Conservation (phyloP, 2,113 vertebrate species). For the Naja naja region DNA sequence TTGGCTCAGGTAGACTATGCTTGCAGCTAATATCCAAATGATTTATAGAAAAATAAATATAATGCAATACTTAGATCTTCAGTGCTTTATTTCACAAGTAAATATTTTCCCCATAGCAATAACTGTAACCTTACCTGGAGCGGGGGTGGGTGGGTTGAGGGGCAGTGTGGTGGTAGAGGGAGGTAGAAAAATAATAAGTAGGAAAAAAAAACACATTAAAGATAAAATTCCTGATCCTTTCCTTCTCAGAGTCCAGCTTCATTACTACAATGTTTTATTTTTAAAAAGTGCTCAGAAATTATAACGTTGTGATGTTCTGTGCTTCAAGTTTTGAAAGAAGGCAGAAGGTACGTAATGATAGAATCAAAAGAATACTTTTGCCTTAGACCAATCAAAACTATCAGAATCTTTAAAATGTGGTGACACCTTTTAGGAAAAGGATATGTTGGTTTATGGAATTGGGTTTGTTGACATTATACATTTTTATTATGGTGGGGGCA, state of each 20-base stretch:
- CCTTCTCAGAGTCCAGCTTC: background rate
- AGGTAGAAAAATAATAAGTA: background rate
- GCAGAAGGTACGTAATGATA: background rate
- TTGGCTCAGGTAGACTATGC: background rate
- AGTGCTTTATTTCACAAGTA: background rate
- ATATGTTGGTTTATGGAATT: background rate
- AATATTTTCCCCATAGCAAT: background rate
- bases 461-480: background rate
- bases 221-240: background rate
- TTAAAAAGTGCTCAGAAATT: background rate
- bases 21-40: background rate
- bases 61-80: background rate
- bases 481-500: background rate
- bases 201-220: background rate
- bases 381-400: background rate
- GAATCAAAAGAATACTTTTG: background rate
- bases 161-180: background rate
- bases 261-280: background rate
- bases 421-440: background rate
- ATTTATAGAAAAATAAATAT: background rate
- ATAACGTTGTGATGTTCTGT: background rate
- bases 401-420: background rate
- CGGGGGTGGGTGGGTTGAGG: background rate
- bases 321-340: background rate
- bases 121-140: background rate